phyloP scores from a whole-genome alignment of 2,797 vertebrate genomes.

The Lutjanus argentimaculatus region DNA sequence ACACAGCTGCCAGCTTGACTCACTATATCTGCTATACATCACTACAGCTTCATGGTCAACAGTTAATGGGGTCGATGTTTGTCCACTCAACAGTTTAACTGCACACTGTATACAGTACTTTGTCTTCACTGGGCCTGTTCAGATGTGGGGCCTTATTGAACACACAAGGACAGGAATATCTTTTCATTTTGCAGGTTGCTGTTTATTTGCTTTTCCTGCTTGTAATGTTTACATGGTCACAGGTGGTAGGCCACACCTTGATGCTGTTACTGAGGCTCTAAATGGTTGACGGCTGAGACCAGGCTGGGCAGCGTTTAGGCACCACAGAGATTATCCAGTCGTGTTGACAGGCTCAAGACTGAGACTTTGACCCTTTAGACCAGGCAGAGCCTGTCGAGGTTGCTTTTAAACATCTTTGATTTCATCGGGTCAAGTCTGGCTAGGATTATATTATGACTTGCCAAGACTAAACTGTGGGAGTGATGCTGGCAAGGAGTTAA shows the following conservation, averaged over 20 bases:
- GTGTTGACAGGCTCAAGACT: slow-evolving; percentile 38
- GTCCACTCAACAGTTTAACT: slow-evolving; percentile 3
- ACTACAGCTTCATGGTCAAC: not conserved
- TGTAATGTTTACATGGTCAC: not conserved
- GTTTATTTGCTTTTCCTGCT: slow-evolving; percentile 11
- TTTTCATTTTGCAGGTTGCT: slow-evolving; percentile 6
- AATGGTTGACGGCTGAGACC: not conserved
- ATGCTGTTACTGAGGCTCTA: slow-evolving; percentile 14
- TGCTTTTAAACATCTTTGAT: slow-evolving; percentile 50
- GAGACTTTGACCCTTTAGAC: slow-evolving; percentile 48
- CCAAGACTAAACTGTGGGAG: slow-evolving; percentile 28
- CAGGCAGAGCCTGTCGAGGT: slow-evolving; percentile 29
- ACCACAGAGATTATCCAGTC: slow-evolving; percentile 37
- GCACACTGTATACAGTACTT: not conserved
- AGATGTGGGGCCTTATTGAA: not conserved
- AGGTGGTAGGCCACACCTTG: not conserved
- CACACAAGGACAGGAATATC: slow-evolving; percentile 6
- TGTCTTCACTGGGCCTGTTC: not conserved
- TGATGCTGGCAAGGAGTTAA: slow-evolving; percentile 19
- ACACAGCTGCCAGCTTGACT: slow-evolving; percentile 43
- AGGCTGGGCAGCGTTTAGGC: not conserved
- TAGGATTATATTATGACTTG: not conserved
- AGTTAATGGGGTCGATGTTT: slow-evolving; percentile 8
- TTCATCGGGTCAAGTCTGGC: slow-evolving; percentile 34
- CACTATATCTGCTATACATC: slow-evolving; percentile 35